Evolutionary conservation across 2,888 invertebrate species (phyloP), one percentile per base, ranked within the genome.

Genomic region (Serrognathus titanus): DNA sequence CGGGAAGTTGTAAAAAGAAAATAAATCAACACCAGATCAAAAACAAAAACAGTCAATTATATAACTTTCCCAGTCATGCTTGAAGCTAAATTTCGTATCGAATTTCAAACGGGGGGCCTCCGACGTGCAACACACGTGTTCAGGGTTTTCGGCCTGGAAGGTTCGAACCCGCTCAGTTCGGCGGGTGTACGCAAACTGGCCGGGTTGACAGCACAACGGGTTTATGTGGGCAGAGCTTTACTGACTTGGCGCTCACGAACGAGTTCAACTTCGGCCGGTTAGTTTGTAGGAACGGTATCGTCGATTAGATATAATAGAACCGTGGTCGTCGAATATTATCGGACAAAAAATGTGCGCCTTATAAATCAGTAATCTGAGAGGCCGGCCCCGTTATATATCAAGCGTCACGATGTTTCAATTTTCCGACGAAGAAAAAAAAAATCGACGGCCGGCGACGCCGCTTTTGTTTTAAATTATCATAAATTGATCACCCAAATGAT

Each of bases 261-360:
- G 60, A 60, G 60, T 60, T 60, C 60, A 58, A 55, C 52, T 46
- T 53, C 47, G 52, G 45, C 57, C 51, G 53, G 31, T 31, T 31
- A 48, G 51, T 48, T 51, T 55, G 43, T 48, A 57, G 51, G 57
- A 58, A 55, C 54, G 53, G 53, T 52, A 58, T 58, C 60, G 58
- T 55, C 55, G 55, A 53, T 60, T 51, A 56, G 49, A 59, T 48
- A 57, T 56, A 57, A 60, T 60, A 48, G 57, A 57, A 57, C 36
- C 38, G 94, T 43, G 20, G 16, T 43, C 43, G 20, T 43, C 43
- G 20, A 43, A 43, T 43, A 9, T 20, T 43, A 50, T 55, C 55
- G 43, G 20, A 45, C 37, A 49, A 55, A 55, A 55, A 55, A 49
- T 24, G 40, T 24, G 45, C 39, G 49, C 49, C 49, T 55, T 49